Evolutionary conservation across 2,888 invertebrate genomes (phyloP), one percentile per base, ranked within the genome.

Genomic region (Pedicia rivosa): DNA sequence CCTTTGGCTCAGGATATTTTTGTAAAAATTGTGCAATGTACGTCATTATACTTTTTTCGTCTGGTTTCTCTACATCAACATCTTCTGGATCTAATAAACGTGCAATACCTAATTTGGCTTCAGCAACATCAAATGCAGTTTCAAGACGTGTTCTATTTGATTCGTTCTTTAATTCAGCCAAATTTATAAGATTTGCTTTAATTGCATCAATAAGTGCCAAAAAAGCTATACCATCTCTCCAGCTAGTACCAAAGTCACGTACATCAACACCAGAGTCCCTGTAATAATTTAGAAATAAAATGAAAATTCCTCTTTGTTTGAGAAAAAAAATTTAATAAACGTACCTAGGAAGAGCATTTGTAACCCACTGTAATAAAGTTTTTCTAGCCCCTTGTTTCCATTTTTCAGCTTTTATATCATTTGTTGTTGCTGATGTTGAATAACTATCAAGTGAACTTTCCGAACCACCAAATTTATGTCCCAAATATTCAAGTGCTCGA

Each of bases 1-100:
- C 73, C 63, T 77, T 81, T 35, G 86, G 83, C 66, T 87, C 86
- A 32, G 86, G 86, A 64, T 86, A 87, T 65, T 91, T 90, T 60
- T 94, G 91, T 54, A 95, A 68, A 64, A 95, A 95, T 66, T 95
- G 94, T 27, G 95, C 92, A 43, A 95, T 92, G 59, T 95, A 95
- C 20, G 95, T 95, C 94, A 95, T 95, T 50, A 95, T 88, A 43
- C 91, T 92, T 63, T 88, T 83, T 59, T 95, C 95, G 60, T 95
- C 95, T 4, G 95, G 95, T 56, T 87, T 86, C 19, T 84, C 79
- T 17, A 92, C 91, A 59, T 94, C 92, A 35, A 92, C 91, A 62
- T 92, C 92, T 64, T 94, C 94, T 4, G 94, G 86, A 57, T 95
- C 95, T 37, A 95, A 64, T 9, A 95, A 67, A 49, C 84, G 72